Base-by-base conservation (phyloP, 1,140 invertebrate species). In the Cyphomyrmex costatus region DNA sequence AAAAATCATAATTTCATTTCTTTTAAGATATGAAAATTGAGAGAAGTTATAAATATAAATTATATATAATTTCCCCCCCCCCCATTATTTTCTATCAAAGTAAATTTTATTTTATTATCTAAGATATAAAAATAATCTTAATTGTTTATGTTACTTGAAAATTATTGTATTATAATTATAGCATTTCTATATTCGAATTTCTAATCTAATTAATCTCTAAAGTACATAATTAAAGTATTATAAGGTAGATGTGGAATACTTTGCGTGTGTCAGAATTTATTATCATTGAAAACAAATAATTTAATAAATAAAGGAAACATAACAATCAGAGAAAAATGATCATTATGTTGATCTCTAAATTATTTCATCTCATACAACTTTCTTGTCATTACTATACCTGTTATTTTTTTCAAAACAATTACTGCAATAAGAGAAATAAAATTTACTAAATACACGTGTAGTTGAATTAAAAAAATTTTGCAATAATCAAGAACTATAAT, bases 341-440 rank as follows among this genome's bases (percentile, higher is more conserved):
- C 21, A 56, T 51, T 51, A 42, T 42, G 10, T 42, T 10, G 10
- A 10, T 42, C 10, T 42, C 8, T 10, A 42, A 42, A 42, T 12
- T 42, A 42, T 42, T 1, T 42, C 36, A 42, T 42, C 2, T 42
- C 36, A 42, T 42, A 51, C 5, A 51, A 51, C 6, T 51, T 19
- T 51, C 12, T 51, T 51, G 49, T 0, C 36, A 42, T 42, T 51
- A 51, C 4, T 51, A 51, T 19, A 51, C 3, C 16, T 51, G 16
- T 51, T 51, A 51, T 16, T 51, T 19, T n/a, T 51, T 51, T 6
- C 19, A 53, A 53, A 71, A 71, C n/a, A 51, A 71, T 51, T 71
- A 51, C n/a, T 51, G 46, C 16, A 51, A 21, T 51, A 49, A 27
- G 19, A 12, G 0, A 30, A 27, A 70, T 49, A 70, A 16, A 49